phyloP scores from a whole-genome alignment of 2,888 invertebrate species.

The Byasa hedistus region DNA sequence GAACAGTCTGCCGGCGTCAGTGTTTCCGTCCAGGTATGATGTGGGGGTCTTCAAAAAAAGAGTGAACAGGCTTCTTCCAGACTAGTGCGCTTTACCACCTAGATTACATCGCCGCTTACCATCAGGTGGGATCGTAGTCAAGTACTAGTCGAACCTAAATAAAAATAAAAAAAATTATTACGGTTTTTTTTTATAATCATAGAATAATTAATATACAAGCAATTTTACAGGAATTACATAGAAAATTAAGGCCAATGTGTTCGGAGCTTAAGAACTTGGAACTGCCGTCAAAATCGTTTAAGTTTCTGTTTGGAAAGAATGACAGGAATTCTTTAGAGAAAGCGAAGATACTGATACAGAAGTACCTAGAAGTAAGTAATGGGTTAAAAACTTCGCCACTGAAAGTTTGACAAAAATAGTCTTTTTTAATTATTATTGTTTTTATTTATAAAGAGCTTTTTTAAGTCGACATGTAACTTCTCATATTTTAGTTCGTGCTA shows the following conservation, averaged over 20 bases:
- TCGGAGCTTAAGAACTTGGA: conserved; percentile 90
- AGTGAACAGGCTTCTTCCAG: too few species aligned
- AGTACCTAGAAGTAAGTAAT: conserved; percentile 88
- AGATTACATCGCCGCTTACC: too few species aligned
- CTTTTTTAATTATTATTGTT: conserved; percentile 1
- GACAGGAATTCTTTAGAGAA: conserved; percentile 90
- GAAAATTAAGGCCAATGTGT: conserved; percentile 90
- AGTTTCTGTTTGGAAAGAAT: conserved; percentile 90
- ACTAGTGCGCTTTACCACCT: too few species aligned
- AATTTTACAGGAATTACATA: conserved; percentile 87
- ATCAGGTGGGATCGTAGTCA: too few species aligned
- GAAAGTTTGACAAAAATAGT: neutral
- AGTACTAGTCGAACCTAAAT: too few species aligned
- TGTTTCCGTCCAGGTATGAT: too few species aligned
- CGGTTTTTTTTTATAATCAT: neutral
- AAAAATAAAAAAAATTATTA: neutral
- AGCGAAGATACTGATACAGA: conserved; percentile 90
- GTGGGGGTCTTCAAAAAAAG: too few species aligned
- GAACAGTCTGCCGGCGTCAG: too few species aligned
- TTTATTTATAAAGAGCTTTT: neutral
- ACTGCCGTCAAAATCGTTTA: conserved; percentile 89
- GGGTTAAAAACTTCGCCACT: neutral
- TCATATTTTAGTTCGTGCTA: conserved; percentile 85
- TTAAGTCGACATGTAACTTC: neutral
- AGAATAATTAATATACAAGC: neutral